Base-by-base conservation (phyloP, 2,113 vertebrate genomes). In the Miniopterus natalensis region DNA sequence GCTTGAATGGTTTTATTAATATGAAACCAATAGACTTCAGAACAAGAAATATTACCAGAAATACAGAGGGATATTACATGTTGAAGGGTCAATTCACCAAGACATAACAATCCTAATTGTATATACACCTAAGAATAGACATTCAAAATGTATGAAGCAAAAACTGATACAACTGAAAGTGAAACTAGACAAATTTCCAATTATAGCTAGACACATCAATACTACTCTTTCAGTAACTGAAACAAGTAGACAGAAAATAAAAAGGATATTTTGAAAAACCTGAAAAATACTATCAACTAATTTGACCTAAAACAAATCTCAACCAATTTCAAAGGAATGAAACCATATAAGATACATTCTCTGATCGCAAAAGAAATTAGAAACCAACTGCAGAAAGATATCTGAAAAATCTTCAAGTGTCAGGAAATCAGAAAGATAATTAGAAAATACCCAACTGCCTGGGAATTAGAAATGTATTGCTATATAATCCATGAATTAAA, bases 351-450 rank as follows among this genome's bases (percentile, higher is more conserved):
- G 8, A n/a, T 29, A 63, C 63, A 70, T 70, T 81, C 20, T 80
- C 40, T 90, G 42, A 74, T 51, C 49, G 81, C 40, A 59, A 59
- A 90, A 81, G 49, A 68, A 73, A 73, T 31, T 73, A 36, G 53
- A 91, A 59, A 61, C 5, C 31, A 91, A 18, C 40, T 73, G 49
- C 42, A 73, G 40, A 83, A 91, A 73, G 66, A 83, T 57, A 31
- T 49, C 53, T 83, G 45, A 71, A 73, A 84, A 49, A 59, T 57
- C 42, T 78, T 42, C 25, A 78, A 71, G 40, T 85, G n/a, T 61
- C 45, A 59, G 49, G n/a, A 78, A 78, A 78, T 84, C 15, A 77
- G 42, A 55, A 78, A 55, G 85, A 75, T 94, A 83, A 70, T 42
- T 65, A 81, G 45, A 81, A 94, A 74, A 88, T 65, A 27, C 1